Base-by-base conservation (phyloP, 2,113 vertebrate genomes). In the Clarias gariepinus region DNA sequence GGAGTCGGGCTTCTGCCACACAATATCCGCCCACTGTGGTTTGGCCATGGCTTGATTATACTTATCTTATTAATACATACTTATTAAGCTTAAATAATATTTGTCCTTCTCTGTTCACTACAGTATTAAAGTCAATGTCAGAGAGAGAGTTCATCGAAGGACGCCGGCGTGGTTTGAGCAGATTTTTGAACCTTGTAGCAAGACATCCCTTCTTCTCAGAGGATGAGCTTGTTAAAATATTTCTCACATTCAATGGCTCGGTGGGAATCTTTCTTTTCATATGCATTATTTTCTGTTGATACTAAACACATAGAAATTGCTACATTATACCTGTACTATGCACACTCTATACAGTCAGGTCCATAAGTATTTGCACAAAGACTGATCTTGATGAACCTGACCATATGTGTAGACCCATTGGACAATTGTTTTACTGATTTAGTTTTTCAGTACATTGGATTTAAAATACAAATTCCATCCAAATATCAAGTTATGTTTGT, bases 121-220 rank as follows among this genome's bases (percentile, higher is more conserved):
- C 91, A 96, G 55, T 93, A 16, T 89, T 96, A 90, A 93, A 91
- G 68, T 92, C 88, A 0, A 3, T 92, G 95, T 97, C 97, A 0
- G 98, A 99, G 91, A 94, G 96, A 0, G 97, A 99, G 53, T 99
- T 99, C 94, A 99, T 99, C 0, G 97, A 99, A 47, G 96, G 96
- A 0, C 94, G 98, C 82, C 94, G 98, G 87, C 95, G 98, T 0
- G 97, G 96, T 0, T 94, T 99, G 80, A 92, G 93, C 87, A 94
- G 98, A 41, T 99, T 99, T 52, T 94, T 98, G 47, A 99, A 99
- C 93, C 91, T 99, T 91, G 97, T 99, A 92, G 96, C 97, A 4
- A 95, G 97, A 3, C 98, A 99, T 68, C 98, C 98, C 0, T 95
- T 96, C 19, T 98, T 99, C 92, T 98, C 96, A 0, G 96, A 98